Conservation (phyloP, 2,113 vertebrate species). For the Sinocyclocheilus maitianheensis region DNA sequence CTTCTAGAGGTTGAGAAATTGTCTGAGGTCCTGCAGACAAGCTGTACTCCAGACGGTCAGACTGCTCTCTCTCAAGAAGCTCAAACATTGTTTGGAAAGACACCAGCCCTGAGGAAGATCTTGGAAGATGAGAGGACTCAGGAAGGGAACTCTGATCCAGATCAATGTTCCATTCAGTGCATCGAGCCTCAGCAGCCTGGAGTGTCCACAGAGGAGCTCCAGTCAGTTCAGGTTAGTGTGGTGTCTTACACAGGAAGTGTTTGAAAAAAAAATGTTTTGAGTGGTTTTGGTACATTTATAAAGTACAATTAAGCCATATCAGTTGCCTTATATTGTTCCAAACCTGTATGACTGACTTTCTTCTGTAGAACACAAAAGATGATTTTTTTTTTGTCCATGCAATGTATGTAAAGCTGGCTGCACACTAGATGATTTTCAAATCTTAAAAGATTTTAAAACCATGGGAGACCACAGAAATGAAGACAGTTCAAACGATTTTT, state of each 20-base stretch:
- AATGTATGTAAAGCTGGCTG: not conserved
- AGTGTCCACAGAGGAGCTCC: not conserved
- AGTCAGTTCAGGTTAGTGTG: not conserved
- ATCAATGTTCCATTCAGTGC: not conserved
- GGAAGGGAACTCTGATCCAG: constrained; percentile 45
- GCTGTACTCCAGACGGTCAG: constrained; percentile 42
- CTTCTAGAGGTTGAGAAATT: constrained; percentile 32
- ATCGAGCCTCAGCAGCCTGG: not conserved
- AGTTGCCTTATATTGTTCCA: not conserved
- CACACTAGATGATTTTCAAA: too few relatives aligned
- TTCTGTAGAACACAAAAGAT: too few relatives aligned
- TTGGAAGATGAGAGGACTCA: constrained; percentile 32
- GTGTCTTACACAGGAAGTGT: not conserved
- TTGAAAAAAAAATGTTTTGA: not conserved
- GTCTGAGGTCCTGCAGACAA: constrained; percentile 1
- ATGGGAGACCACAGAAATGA: too few relatives aligned
- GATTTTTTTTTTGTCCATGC: not conserved
- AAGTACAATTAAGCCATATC: not conserved
- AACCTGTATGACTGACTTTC: not conserved
- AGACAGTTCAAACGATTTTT: too few relatives aligned
- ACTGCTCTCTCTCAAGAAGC: constrained; percentile 51
- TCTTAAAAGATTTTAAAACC: too few relatives aligned
- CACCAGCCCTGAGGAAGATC: constrained; percentile 52
- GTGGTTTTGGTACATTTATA: not conserved
- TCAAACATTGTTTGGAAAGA: constrained; percentile 51